Evolutionary conservation across 2,888 invertebrate genomes (phyloP).

Genomic region (Drosophila ustulata): DNA sequence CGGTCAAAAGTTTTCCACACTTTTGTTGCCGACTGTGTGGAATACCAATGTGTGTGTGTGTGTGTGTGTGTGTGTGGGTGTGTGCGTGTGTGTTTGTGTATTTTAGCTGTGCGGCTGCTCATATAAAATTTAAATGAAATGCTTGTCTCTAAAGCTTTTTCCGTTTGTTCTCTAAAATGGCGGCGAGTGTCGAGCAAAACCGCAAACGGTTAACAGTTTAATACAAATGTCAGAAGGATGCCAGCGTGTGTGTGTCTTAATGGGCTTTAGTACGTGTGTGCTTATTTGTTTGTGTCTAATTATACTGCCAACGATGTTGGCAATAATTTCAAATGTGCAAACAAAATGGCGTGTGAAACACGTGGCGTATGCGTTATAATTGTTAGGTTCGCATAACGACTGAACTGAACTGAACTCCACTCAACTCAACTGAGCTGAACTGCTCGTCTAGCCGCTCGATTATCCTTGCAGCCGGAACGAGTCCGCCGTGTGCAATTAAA

Average conservation of each 20-base stretch:
- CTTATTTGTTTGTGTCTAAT: slow-evolving; percentile 44
- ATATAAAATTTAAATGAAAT: slow-evolving; percentile 68
- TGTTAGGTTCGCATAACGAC: slow-evolving; percentile 1
- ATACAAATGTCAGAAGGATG: slow-evolving; percentile 57
- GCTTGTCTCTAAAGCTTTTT: slow-evolving; percentile 38
- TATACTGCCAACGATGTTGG: slow-evolving; percentile 47
- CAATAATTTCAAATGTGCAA: slow-evolving; percentile 49
- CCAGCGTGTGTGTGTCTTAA: slow-evolving; percentile 15
- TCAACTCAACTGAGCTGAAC: slow-evolving; percentile 1
- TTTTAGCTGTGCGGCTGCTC: slow-evolving; percentile 41
- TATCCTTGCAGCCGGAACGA: slow-evolving; percentile 46
- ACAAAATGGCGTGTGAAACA: slow-evolving; percentile 60
- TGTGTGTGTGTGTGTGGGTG: not conserved
- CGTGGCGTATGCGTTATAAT: slow-evolving; percentile 52
- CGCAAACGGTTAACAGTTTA: slow-evolving; percentile 54
- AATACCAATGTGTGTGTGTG: slow-evolving; percentile 6
- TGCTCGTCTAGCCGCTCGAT: slow-evolving; percentile 44
- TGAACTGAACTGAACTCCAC: not conserved
- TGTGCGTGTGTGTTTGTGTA: slow-evolving; percentile 13
- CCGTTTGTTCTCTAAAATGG: slow-evolving; percentile 40
- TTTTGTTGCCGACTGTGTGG: not conserved
- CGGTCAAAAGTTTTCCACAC: slow-evolving; percentile 50
- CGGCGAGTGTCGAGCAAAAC: slow-evolving; percentile 31
- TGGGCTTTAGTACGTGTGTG: slow-evolving; percentile 3
- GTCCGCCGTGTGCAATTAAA: slow-evolving; percentile 71